These are phyloP conservation scores for Volucella inanis DNA, from an alignment of 2,888 invertebrate species.

Conservation along the genomic window DNA sequence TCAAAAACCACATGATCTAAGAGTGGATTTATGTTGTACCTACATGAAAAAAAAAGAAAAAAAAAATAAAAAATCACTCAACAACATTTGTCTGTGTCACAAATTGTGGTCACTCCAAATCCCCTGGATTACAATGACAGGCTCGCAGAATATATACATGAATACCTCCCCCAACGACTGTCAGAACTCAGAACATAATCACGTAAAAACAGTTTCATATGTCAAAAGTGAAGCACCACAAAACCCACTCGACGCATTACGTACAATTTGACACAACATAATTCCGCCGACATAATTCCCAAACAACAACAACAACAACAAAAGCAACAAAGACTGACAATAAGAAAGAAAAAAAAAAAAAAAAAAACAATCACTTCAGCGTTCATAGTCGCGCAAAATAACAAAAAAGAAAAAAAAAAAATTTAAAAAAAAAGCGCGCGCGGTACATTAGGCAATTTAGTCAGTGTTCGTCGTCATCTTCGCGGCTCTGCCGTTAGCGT, in stretches of 20 bases:
- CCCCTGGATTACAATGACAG: slow-evolving; percentile 26
- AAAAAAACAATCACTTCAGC: background rate
- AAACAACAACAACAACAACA: slow-evolving; percentile 29
- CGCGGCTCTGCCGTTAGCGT: slow-evolving; percentile 8
- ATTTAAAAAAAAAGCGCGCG: background rate
- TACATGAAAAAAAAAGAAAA: no score
- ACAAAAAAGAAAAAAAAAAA: background rate
- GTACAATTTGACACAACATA: slow-evolving; percentile 52
- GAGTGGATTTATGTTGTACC: background rate
- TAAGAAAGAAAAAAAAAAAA: slow-evolving; percentile 6
- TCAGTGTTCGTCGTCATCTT: slow-evolving; percentile 36
- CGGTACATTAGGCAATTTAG: slow-evolving; percentile 13
- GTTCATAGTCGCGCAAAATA: no score
- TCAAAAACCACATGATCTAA: slow-evolving; percentile 22
- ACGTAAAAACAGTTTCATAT: slow-evolving; percentile 51
- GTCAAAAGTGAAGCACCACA: slow-evolving; percentile 37
- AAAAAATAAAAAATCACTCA: background rate
- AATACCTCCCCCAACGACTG: slow-evolving; percentile 17
- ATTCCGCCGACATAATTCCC: slow-evolving; percentile 10
- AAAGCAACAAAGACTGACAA: slow-evolving; percentile 27
- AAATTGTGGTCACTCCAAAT: slow-evolving; percentile 34
- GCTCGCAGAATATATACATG: background rate
- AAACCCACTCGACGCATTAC: slow-evolving; percentile 41
- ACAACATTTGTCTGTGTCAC: background rate
- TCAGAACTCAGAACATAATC: slow-evolving; percentile 49